Evolutionary conservation across 2,113 vertebrate genomes (phyloP).

Genomic region (Struthio camelus): DNA sequence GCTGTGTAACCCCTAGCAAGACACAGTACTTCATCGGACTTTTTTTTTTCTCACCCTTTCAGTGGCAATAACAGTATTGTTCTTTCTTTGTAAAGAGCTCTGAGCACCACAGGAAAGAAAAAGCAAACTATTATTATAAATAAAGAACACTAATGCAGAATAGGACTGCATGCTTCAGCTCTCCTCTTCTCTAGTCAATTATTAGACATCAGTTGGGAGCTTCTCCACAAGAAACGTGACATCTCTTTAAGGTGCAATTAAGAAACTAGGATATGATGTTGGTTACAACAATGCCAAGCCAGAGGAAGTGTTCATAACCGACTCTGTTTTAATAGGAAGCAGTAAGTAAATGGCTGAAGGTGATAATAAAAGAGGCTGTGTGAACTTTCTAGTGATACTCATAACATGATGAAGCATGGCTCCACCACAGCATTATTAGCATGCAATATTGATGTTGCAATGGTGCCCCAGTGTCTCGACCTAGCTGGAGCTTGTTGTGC

Average conservation of each 20-base stretch:
- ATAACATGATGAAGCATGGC: neutral
- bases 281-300: rapidly evolving
- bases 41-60: neutral
- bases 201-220: neutral
- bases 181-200: neutral
- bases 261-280: neutral
- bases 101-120: neutral
- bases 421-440: neutral
- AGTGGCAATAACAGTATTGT: neutral
- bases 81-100: neutral
- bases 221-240: neutral
- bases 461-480: neutral
- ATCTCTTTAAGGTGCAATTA: neutral
- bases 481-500: neutral
- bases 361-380: neutral
- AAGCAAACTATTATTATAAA: neutral
- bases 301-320: neutral
- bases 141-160: neutral
- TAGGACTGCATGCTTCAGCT: neutral
- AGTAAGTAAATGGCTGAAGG: neutral
- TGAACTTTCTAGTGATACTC: neutral
- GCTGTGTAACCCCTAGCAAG: neutral
- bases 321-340: neutral
- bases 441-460: neutral
- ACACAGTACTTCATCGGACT: neutral